phyloP scores from a whole-genome alignment of 2,113 vertebrate species.

The Nesospiza acunhae region DNA sequence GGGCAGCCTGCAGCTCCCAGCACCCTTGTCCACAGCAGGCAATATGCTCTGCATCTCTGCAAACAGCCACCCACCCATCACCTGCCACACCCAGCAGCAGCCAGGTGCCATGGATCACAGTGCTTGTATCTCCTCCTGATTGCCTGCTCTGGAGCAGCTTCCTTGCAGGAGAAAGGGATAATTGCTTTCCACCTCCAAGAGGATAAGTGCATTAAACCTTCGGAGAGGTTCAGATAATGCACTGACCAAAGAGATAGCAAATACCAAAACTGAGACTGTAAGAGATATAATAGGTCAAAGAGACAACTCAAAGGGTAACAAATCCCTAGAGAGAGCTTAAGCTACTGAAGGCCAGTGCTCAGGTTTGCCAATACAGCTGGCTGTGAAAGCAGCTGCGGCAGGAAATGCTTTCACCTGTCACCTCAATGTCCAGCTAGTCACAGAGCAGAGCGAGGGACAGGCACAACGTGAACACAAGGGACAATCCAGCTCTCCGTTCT shows the following conservation, averaged over 20 bases:
- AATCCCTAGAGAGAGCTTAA: not conserved
- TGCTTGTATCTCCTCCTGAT: not conserved
- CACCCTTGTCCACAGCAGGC: not conserved
- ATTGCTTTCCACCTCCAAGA: not conserved
- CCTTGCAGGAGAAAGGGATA: not conserved
- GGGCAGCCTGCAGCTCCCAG: not conserved
- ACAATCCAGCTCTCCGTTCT: not conserved
- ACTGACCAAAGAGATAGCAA: not conserved
- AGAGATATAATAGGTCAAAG: conserved; percentile 31
- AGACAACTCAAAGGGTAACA: not conserved
- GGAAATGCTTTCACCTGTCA: not conserved
- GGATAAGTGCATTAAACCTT: not conserved
- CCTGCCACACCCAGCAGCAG: not conserved
- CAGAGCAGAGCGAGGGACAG: not conserved
- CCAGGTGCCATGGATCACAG: accelerated
- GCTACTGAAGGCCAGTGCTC: not conserved
- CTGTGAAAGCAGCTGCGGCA: not conserved
- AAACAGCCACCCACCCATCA: not conserved
- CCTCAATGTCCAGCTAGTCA: not conserved
- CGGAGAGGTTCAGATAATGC: not conserved
- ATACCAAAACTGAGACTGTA: conserved; percentile 30
- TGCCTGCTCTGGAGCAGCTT: not conserved
- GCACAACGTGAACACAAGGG: not conserved
- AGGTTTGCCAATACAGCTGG: not conserved
- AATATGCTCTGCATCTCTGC: accelerated